These are phyloP conservation scores for Noctua fimbriata DNA, from an alignment of 2,888 invertebrate genomes.

Conservation along the genomic window DNA sequence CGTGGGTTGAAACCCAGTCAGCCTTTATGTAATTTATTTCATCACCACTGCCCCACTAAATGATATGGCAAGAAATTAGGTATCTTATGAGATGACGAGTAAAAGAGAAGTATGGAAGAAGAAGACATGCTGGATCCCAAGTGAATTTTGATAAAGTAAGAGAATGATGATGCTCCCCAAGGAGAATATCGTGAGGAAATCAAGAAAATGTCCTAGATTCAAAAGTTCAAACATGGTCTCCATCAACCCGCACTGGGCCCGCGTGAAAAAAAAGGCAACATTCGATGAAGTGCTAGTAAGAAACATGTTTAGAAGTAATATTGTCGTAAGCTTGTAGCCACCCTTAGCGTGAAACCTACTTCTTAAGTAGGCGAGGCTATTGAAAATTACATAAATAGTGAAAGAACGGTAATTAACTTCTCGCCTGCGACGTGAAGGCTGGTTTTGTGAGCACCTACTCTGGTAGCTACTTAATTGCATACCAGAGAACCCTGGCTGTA, in stretches of 20 bases:
- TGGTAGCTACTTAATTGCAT: slow-evolving; percentile 30
- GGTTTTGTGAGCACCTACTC: slow-evolving; percentile 17
- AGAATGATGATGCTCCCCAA: no score
- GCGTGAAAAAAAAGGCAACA: neutral
- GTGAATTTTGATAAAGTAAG: no score
- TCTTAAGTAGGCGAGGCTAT: slow-evolving; percentile 54
- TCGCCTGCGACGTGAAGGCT: slow-evolving; percentile 29
- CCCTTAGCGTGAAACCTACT: slow-evolving; percentile 48
- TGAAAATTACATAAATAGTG: slow-evolving; percentile 62
- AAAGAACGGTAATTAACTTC: slow-evolving; percentile 60
- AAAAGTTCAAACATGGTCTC: neutral
- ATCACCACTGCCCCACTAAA: no score
- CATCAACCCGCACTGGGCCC: neutral
- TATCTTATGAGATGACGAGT: no score
- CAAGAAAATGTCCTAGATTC: neutral
- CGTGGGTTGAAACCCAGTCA: neutral
- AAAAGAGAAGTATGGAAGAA: no score
- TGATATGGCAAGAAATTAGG: no score
- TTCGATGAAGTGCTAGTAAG: neutral
- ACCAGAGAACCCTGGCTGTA: slow-evolving; percentile 7
- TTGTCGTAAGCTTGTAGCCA: slow-evolving; percentile 9
- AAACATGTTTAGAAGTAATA: neutral
- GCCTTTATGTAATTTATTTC: neutral
- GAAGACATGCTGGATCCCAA: no score
- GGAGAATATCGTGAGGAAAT: neutral